These are phyloP conservation scores for Eremophila alpestris DNA, from an alignment of 2,797 vertebrate species.

Conservation along the genomic window DNA sequence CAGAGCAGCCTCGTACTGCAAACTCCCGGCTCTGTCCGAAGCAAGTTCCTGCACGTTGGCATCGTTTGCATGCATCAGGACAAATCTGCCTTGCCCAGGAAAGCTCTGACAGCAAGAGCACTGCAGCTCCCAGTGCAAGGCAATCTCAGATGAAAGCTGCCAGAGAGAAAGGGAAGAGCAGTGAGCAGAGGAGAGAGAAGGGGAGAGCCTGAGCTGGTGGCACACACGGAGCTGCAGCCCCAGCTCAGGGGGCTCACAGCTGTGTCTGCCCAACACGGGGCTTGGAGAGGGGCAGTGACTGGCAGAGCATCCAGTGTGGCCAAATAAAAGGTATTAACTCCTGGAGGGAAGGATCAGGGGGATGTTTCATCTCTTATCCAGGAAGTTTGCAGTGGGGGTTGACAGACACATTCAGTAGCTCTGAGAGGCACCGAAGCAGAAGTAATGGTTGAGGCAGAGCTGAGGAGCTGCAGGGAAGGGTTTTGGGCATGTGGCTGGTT, in stretches of 20 bases:
- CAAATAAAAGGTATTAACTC: not conserved
- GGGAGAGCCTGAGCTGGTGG: not conserved
- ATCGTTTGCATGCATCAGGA: not conserved
- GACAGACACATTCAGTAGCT: rapidly evolving
- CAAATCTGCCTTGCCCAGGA: not conserved
- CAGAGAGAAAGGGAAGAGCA: not conserved
- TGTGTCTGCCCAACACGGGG: not conserved
- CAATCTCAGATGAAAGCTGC: not conserved
- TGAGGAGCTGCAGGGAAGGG: not conserved
- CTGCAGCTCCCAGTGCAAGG: not conserved
- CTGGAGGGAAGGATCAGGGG: not conserved
- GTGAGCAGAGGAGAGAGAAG: not conserved
- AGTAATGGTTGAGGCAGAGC: not conserved
- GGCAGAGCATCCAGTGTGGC: not conserved
- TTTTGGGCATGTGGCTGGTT: not conserved
- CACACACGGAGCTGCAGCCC: not conserved
- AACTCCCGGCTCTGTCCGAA: not conserved
- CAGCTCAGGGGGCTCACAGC: not conserved
- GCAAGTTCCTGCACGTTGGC: not conserved
- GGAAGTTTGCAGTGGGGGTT: not conserved
- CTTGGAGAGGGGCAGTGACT: not conserved
- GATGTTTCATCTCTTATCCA: not conserved
- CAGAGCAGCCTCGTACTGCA: not conserved
- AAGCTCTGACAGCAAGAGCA: not conserved
- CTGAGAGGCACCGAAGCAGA: not conserved